Evolutionary conservation across 2,797 vertebrate genomes (phyloP).

Genomic region (Anguilla megastoma): DNA sequence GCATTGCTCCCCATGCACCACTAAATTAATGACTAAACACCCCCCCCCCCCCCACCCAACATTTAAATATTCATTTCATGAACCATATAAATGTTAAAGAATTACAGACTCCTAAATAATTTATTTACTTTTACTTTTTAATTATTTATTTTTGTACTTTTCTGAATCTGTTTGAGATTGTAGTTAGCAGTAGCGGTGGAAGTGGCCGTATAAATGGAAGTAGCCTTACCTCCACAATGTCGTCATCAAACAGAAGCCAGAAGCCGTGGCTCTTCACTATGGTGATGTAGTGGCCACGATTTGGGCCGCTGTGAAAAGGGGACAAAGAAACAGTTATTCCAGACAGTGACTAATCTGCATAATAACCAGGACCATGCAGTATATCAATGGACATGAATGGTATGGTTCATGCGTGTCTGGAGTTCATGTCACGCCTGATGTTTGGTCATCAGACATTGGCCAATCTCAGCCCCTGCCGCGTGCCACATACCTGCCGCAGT

Average conservation of each 20-base stretch:
- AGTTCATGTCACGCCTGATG: not conserved
- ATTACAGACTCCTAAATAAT: not conserved
- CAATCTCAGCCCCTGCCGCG: too few species aligned
- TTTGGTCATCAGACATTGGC: not conserved
- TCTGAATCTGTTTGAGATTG: not conserved
- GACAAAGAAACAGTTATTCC: not conserved
- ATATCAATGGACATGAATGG: not conserved
- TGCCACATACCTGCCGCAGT: constrained; percentile 82
- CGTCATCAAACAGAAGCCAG: constrained; percentile 91
- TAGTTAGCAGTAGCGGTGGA: not conserved
- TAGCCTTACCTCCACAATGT: constrained; percentile 85
- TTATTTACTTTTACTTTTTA: not conserved
- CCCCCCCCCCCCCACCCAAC: too few species aligned
- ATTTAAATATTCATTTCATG: not conserved
- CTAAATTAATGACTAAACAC: not conserved
- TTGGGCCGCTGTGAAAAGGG: constrained; percentile 76
- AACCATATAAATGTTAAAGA: not conserved
- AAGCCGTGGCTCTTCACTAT: constrained; percentile 93
- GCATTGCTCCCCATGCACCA: not conserved
- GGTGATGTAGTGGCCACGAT: constrained; percentile 92
- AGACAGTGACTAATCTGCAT: not conserved
- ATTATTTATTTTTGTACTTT: not conserved
- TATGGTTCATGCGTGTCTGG: not conserved
- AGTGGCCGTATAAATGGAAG: not conserved
- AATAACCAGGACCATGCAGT: not conserved